Evolutionary conservation across 2,888 invertebrate species (phyloP), one percentile per base, ranked within the genome.

Genomic region (Xestobium rufovillosum): DNA sequence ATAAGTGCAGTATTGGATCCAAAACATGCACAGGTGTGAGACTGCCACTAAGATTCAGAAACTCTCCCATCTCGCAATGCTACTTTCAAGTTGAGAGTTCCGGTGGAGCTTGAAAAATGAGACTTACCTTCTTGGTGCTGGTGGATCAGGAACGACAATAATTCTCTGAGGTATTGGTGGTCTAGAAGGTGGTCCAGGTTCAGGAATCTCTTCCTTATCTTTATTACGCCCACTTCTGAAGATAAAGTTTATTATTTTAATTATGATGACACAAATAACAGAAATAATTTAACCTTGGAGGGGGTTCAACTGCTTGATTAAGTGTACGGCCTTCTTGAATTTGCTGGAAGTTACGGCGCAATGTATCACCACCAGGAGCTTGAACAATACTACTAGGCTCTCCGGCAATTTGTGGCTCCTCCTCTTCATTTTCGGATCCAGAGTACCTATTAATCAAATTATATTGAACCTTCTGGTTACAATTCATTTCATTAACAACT

Each of bases 361-460:
- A 73, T 8, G 97, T 98, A 64, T 96, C 94, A 37, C 96, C 96
- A 41, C 90, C 90, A 14, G 80, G 79, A 51, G 77, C 77, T 64
- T 89, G 90, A 48, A 96, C 85, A 57, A 95, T 94, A 42, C 92
- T 94, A 49, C 91, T 92, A 9, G 92, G 91, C 67, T 95, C 94
- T 3, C 94, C 95, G 13, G 91, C 88, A 51, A 87, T 77, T 26
- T 84, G 88, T 33, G 81, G 83, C 54, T 92, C 92, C 53, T 94
- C 92, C 53, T 97, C 97, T 59, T 97, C 97, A 48, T 95, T 94
- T 61, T 97, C 97, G 39, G 94, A 92, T 17, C 95, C 95, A 23
- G 95, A 95, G 67, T 94, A 95, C 51, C 80, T 70, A 50, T 2
- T 19, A n/a, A 8, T 19, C 6, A n/a, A n/a, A n/a, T n/a, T n/a